Evolutionary conservation across 2,113 vertebrate genomes (phyloP).

Genomic region (Pampusana beccarii): DNA sequence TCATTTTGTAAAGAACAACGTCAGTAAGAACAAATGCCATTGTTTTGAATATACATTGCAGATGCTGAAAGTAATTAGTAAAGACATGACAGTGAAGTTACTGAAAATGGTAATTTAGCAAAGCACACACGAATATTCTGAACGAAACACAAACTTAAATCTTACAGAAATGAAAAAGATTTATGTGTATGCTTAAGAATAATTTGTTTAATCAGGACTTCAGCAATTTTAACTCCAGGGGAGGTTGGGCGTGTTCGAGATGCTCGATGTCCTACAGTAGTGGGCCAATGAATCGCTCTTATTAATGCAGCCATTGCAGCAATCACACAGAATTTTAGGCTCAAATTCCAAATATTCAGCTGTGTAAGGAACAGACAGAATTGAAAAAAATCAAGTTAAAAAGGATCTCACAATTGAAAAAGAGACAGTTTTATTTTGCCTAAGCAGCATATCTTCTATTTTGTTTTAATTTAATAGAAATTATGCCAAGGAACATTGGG

Average conservation of each 20-base stretch:
- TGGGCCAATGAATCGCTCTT: background rate
- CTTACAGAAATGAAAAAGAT: background rate
- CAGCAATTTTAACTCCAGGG: background rate
- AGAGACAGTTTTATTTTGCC: background rate
- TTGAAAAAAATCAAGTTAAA: background rate
- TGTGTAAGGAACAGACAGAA: background rate
- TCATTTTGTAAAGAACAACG: background rate
- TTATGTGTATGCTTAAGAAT: background rate
- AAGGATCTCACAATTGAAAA: background rate
- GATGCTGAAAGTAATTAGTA: conserved; percentile 1
- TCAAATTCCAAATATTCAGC: background rate
- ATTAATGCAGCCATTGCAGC: background rate
- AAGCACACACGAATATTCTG: background rate
- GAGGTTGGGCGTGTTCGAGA: background rate
- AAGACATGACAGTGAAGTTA: background rate
- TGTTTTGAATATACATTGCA: conserved; percentile 39
- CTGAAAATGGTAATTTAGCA: background rate
- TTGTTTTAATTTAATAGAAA: background rate
- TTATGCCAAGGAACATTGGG: background rate
- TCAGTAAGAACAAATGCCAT: conserved; percentile 29
- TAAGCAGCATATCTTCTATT: background rate
- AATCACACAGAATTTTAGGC: background rate
- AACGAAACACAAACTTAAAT: background rate
- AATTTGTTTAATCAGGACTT: background rate
- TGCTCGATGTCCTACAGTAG: background rate